Conservation (phyloP, 2,888 invertebrate species). For the Agrochola macilenta region DNA sequence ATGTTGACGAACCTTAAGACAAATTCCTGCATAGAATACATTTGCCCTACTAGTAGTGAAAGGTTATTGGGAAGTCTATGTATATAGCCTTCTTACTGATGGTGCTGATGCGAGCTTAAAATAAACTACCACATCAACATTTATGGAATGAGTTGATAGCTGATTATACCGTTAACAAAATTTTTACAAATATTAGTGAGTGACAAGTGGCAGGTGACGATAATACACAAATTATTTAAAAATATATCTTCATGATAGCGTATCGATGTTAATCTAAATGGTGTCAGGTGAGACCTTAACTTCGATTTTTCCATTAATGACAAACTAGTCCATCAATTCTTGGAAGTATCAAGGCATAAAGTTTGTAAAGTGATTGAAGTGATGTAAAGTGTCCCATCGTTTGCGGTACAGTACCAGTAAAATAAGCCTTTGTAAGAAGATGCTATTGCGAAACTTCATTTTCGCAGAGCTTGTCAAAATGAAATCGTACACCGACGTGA, state of each 20-base stretch:
- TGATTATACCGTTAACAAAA: not conserved
- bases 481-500: slow-evolving; percentile 49
- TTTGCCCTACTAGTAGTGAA: slow-evolving; percentile 43
- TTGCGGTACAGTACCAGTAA: slow-evolving; percentile 10
- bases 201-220: no score
- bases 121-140: not conserved
- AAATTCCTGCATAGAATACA: slow-evolving; percentile 68
- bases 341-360: not conserved
- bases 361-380: not conserved
- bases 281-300: not conserved
- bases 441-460: slow-evolving; percentile 25
- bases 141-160: not conserved
- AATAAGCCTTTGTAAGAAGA: slow-evolving; percentile 11
- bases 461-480: slow-evolving; percentile 53
- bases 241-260: not conserved
- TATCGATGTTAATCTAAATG: not conserved
- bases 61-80: slow-evolving; percentile 23
- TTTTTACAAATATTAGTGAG: no score
- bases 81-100: not conserved
- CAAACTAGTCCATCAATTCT: not conserved
- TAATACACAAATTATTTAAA: not conserved
- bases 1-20: slow-evolving; percentile 79
- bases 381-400: not conserved
- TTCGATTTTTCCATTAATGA: not conserved
- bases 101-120: not conserved